Evolutionary conservation across 2,113 vertebrate genomes (phyloP), one percentile per base, ranked within the genome.

Genomic region (Uropsilus gracilis): DNA sequence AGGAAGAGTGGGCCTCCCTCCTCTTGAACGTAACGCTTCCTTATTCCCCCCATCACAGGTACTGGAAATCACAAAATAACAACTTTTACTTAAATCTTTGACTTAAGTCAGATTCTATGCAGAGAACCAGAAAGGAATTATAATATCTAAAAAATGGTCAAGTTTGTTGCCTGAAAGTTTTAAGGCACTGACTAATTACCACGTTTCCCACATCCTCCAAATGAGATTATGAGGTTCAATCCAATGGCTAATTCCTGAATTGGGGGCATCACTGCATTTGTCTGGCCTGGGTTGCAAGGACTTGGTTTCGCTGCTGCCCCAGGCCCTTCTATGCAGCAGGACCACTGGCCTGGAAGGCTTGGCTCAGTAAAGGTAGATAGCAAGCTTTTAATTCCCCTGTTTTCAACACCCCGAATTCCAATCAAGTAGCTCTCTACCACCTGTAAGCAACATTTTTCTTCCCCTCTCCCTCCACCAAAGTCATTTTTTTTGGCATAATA

Each of bases 261-360:
- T 1, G 8, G 32, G 32, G n/a, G 18, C 26, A 2, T 5, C 3
- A 10, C 17, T 34, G n/a, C n/a, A n/a, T n/a, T n/a, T n/a, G n/a
- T n/a, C n/a, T 16, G 7, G 18, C 26, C 26, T 55, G 14, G 8
- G 39, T 71, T 57, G 44, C 14, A 77, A 86, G 69, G 32, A n/a
- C n/a, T n/a, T n/a, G n/a, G n/a, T n/a, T n/a, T n/a, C n/a, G n/a
- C n/a, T n/a, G n/a, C n/a, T n/a, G n/a, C n/a, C n/a, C n/a, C n/a
- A n/a, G n/a, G n/a, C n/a, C n/a, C n/a, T n/a, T n/a, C n/a, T n/a
- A n/a, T n/a, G n/a, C n/a, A n/a, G n/a, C 48, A 50, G 48, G 48
- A 3, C 48, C 48, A 13, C 48, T 12, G 48, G 11, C 48, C 48
- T 50, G 48, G 11, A 9, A n/a, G n/a, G 48, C 48, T 50, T 48